These are phyloP conservation scores for Aplysina aerophoba DNA, from an alignment of 37 sponge, comb jelly and placozoan species.

Conservation along the genomic window DNA sequence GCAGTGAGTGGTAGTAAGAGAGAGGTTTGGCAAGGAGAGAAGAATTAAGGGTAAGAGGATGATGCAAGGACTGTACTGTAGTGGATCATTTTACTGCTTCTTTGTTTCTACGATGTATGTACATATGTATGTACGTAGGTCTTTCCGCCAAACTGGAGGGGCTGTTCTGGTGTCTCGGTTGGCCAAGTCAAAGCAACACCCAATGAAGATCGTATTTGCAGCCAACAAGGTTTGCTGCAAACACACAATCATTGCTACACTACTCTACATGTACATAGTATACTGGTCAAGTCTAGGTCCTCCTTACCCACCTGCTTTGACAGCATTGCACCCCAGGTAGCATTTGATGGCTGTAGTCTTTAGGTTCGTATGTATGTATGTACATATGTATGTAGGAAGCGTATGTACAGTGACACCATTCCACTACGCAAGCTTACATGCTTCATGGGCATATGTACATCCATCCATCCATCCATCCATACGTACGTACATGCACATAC, in stretches of 20 bases:
- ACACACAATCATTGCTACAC: not conserved
- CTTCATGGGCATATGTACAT: no score
- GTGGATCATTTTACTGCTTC: not conserved
- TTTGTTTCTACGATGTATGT: not conserved
- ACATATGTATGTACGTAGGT: constrained; percentile 25
- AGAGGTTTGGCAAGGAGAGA: no score
- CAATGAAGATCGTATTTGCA: constrained; percentile 62
- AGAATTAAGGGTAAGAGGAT: no score
- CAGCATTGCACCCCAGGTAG: no score
- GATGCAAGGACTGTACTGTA: no score
- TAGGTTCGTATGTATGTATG: constrained; percentile 1
- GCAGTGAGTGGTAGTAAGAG: no score
- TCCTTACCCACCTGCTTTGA: no score
- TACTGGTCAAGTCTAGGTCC: no score
- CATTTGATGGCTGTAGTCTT: no score
- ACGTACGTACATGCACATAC: no score
- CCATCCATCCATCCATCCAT: no score
- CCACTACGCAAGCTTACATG: no score
- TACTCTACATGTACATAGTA: not conserved
- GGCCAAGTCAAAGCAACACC: constrained; percentile 66
- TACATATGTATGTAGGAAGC: not conserved
- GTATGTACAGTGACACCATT: constrained; percentile 23
- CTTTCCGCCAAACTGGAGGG: constrained; percentile 58
- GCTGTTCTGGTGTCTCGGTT: constrained; percentile 42
- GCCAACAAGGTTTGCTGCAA: constrained; percentile 54